These are phyloP conservation scores for Scartelaos histophorus DNA, from an alignment of 2,113 vertebrate genomes.

Conservation along the genomic window DNA sequence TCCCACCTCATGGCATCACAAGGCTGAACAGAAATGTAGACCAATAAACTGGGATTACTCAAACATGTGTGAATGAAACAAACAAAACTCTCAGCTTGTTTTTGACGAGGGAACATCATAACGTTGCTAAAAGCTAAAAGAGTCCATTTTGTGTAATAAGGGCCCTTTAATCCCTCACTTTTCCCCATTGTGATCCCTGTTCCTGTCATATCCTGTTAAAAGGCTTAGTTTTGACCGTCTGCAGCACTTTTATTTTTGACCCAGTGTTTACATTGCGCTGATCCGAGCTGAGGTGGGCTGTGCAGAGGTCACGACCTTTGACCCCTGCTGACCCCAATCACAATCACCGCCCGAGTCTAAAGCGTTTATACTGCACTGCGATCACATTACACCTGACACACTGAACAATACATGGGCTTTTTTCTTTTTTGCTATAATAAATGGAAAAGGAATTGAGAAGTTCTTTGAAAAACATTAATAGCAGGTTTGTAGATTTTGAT, in stretches of 20 bases:
- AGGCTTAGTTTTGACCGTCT: background rate
- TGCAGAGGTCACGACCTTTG: background rate
- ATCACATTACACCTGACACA: background rate
- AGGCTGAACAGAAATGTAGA: too few relatives aligned
- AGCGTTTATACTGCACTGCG: background rate
- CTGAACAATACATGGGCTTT: background rate
- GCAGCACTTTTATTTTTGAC: slow-evolving; percentile 5
- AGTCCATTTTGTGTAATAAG: background rate
- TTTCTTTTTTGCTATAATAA: too few relatives aligned
- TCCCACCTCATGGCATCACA: too few relatives aligned
- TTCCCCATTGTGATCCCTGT: background rate
- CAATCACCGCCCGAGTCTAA: background rate
- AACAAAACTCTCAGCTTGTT: too few relatives aligned
- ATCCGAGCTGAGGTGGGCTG: slow-evolving; percentile 1
- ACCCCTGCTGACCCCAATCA: background rate
- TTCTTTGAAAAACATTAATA: too few relatives aligned
- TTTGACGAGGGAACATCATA: too few relatives aligned
- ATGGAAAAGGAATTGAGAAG: too few relatives aligned
- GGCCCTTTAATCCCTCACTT: background rate
- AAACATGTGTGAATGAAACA: too few relatives aligned
- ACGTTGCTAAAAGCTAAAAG: background rate
- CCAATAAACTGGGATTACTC: too few relatives aligned
- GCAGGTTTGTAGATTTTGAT: too few relatives aligned
- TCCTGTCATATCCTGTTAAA: background rate
- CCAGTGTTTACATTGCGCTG: slow-evolving; percentile 3